Evolutionary conservation across 2,113 vertebrate genomes (phyloP).

Genomic region (Coptodon bakossiorum): DNA sequence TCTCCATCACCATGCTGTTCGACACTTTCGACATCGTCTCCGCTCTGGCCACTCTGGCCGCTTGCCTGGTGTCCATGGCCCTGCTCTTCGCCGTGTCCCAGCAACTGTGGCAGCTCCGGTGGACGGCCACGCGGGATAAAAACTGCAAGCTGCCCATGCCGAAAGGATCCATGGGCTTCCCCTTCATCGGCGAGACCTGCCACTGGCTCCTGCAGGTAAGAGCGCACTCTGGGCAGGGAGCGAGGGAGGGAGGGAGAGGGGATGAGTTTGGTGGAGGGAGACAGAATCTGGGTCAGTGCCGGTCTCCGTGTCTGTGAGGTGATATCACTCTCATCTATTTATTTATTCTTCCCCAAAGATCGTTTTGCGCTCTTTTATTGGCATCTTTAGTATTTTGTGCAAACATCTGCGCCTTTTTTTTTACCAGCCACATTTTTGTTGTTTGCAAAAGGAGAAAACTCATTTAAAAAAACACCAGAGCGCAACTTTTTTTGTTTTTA

Average conservation of each 20-base stretch:
- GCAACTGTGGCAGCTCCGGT: slow-evolving; percentile 95
- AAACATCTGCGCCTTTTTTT: neutral
- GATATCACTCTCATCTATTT: neutral
- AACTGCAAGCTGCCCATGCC: slow-evolving; percentile 94
- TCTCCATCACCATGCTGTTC: slow-evolving; percentile 80
- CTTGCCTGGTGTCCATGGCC: slow-evolving; percentile 89
- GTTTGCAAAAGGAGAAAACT: neutral
- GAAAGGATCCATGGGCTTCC: slow-evolving; percentile 97
- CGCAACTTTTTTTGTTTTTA: neutral
- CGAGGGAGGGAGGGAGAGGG: neutral
- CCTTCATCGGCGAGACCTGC: slow-evolving; percentile 95
- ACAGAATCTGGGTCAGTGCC: neutral
- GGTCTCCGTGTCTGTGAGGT: neutral
- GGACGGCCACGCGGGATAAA: slow-evolving; percentile 94
- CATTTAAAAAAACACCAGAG: neutral
- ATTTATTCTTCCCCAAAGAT: neutral
- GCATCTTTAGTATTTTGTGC: neutral
- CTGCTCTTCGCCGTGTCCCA: slow-evolving; percentile 92
- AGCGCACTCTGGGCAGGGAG: neutral
- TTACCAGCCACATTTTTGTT: neutral
- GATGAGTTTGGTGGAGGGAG: neutral
- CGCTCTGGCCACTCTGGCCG: slow-evolving; percentile 89
- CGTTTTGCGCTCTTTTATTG: neutral
- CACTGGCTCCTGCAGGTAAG: slow-evolving; percentile 99
- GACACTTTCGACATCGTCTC: slow-evolving; percentile 90